Base-by-base conservation (phyloP, 2,113 vertebrate genomes). In the Hystrix cristata region DNA sequence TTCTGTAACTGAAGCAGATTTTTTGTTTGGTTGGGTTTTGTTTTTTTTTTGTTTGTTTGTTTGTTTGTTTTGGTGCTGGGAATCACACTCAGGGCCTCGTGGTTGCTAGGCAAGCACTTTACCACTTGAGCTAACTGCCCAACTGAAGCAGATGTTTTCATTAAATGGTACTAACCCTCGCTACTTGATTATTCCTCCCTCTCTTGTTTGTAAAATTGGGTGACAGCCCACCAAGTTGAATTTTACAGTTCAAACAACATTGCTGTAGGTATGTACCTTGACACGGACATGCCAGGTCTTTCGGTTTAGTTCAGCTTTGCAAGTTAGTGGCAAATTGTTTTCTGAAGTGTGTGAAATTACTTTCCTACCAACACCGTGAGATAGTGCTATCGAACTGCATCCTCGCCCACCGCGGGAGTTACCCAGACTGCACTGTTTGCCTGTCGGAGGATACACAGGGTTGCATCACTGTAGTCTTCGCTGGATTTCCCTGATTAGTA, bases 401-500 rank as follows among this genome's bases (percentile, higher is more conserved):
- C 16, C 18, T 65, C 29, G 43, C 67, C 18, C 34, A 31, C 57
- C 80, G 71, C 91, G 53, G 57, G 55, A 80, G 71, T 62, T 91
- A 69, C 43, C 10, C 0, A n/a, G 46, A 74, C n/a, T 59, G 72
- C 29, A 43, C 80, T 91, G 55, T 83, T 87, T 92, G 46, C 89
- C 65, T 88, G 0, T 74, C 57, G 25, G 57, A 74, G 57, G 12
- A 18, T 64, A 0, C 38, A n/a, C 55, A 82, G 29, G 71, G 31
- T 10, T n/a, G 14, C 71, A 34, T 69, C 34, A 51, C 74, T 88
- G 62, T 59, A 12, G 43, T 59, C 84, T 87, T 62, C 79, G 51
- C 71, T 87, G 62, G 43, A 34, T 65, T 87, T 92, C 67, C 31
- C 29, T 87, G 64, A 81, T 95, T 21, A 72, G n/a, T 64, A 81